A percentile compares a stretch with the other conserved stretches of the same genome.
Conservation (phyloP, 2,797 vertebrate genomes). For the Melanotaenia maccullochi region DNA sequence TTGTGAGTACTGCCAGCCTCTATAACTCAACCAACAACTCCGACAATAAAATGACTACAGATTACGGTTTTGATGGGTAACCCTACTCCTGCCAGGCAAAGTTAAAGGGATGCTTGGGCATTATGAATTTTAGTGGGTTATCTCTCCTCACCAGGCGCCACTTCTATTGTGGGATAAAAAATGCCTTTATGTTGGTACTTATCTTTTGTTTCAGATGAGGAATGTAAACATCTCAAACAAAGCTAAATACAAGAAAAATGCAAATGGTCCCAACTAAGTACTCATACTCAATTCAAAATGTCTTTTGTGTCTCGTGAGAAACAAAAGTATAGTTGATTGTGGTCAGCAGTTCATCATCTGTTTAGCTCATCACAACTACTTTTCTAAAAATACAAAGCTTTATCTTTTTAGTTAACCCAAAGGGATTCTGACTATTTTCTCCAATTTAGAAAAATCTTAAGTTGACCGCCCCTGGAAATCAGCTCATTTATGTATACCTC, state of each 20-base stretch:
- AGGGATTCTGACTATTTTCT: slow-evolving; percentile 58
- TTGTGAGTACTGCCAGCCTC: slow-evolving; percentile 55
- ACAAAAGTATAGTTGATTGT: slow-evolving; percentile 37
- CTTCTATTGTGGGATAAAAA: slow-evolving; percentile 54
- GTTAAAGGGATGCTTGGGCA: slow-evolving; percentile 61
- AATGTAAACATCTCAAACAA: slow-evolving; percentile 61
- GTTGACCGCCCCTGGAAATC: slow-evolving; percentile 54
- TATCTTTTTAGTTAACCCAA: slow-evolving; percentile 56
- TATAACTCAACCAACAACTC: slow-evolving; percentile 67
- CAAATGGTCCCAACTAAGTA: slow-evolving; percentile 1
- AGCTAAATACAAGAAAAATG: slow-evolving; percentile 46
- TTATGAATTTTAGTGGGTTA: slow-evolving; percentile 74
- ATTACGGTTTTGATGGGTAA: slow-evolving; percentile 73
- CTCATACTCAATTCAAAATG: slow-evolving; percentile 37
- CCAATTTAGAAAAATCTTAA: slow-evolving; percentile 67
- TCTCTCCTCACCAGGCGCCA: slow-evolving; percentile 64
- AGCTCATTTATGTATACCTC: slow-evolving; percentile 53
- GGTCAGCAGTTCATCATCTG: slow-evolving; percentile 45
- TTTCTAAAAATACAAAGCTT: slow-evolving; percentile 58
- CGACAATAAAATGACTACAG: slow-evolving; percentile 70
- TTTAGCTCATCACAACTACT: slow-evolving; percentile 59
- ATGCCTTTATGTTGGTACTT: slow-evolving; percentile 57
- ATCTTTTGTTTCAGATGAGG: slow-evolving; percentile 69
- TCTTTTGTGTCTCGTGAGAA: slow-evolving; percentile 36
- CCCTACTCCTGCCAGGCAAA: slow-evolving; percentile 63